phyloP scores from a whole-genome alignment of 2,797 vertebrate genomes.

The Manis pentadactyla region DNA sequence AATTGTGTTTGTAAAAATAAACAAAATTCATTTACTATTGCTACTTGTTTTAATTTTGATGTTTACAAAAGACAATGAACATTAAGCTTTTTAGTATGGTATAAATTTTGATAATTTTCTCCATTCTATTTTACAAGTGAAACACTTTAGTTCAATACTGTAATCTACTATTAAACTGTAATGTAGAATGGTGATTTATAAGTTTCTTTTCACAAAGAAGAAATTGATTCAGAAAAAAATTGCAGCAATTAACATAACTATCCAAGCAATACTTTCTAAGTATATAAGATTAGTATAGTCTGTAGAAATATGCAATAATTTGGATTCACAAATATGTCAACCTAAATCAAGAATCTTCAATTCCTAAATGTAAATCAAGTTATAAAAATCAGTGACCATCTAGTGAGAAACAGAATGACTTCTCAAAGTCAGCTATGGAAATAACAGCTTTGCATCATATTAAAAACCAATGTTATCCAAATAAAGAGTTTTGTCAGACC shows the following conservation, averaged over 20 bases:
- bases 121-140: not conserved
- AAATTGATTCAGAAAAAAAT: conserved; percentile 60
- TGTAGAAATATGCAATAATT: conserved; percentile 49
- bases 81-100: not conserved
- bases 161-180: conserved; percentile 19
- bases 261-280: conserved; percentile 48
- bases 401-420: not conserved
- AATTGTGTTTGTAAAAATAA: conserved; percentile 22
- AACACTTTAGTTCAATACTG: conserved; percentile 29
- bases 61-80: not conserved
- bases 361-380: conserved; percentile 38
- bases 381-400: not conserved
- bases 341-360: conserved; percentile 8
- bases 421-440: not conserved
- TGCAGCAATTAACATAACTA: conserved; percentile 42
- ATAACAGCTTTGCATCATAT: not conserved
- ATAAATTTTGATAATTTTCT: conserved; percentile 36
- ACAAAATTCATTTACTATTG: not conserved
- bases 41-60: conserved; percentile 41
- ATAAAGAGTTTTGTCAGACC: not conserved
- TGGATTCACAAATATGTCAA: conserved; percentile 17
- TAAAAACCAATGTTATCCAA: not conserved
- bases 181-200: conserved; percentile 33
- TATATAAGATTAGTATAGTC: not conserved
- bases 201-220: conserved; percentile 54